Base-by-base conservation (phyloP, 2,113 vertebrate species). In the Ceyx cyanopectus region DNA sequence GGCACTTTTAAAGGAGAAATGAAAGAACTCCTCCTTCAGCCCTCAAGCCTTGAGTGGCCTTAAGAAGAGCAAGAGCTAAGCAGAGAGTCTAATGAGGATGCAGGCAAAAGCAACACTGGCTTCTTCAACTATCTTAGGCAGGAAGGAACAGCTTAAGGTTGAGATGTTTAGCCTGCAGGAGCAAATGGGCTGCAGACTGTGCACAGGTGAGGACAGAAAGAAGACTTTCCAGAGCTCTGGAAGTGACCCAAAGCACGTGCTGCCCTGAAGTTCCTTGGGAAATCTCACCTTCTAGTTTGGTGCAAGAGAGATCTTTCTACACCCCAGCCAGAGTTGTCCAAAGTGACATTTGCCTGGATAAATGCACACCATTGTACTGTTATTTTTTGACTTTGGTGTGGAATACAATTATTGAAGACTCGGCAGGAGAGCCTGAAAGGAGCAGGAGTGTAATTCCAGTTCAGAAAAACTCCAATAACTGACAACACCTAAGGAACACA, bases 401-500 rank as follows among this genome's bases (percentile, higher is more conserved):
- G 70, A 96, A 92, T 73, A 96, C 87, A 87, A 92, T 91, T 92
- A 96, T 80, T 96, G 87, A 92, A 87, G 75, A 74, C 89, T 82
- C 26, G 5, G 40, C 14, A 4, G 91, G 91, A 92, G 84, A 89
- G 81, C 80, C 69, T 81, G 75, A 94, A 96, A 95, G 78, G 69
- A 92, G 32, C 70, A 85, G 51, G 78, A 95, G 92, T 87, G 60
- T 94, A 93, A 94, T 94, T 91, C 91, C 85, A 93, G 84, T 91
- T 92, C 91, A 93, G 89, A 94, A 93, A 96, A 93, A 51, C 65
- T 91, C 89, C 84, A 95, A 66, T 94, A 94, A 92, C 63, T 89
- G 92, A 92, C 81, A 95, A 74, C 70, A 74, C 5, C 3, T 57
- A 91, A 85, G 84, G 92, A 93, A 93, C 75, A 90, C 46, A 95